Evolutionary conservation across 1,140 invertebrate genomes (phyloP), one percentile per base, ranked within the genome.

Genomic region (Polyergus mexicanus): DNA sequence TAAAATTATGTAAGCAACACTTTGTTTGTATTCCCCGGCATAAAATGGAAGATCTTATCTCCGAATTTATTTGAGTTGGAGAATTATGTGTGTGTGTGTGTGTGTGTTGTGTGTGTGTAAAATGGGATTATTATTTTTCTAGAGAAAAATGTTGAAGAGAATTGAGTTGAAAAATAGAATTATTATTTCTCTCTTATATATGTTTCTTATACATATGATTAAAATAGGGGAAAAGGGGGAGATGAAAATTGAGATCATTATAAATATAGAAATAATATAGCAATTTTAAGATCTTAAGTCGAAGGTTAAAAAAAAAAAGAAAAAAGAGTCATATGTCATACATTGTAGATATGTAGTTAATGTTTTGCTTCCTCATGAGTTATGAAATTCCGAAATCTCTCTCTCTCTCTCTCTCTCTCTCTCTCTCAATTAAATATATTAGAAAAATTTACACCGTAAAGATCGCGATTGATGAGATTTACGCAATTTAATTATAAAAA

Each of bases 31-130:
- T 54, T 51, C 3, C 3, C 11, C 28, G 2, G 11, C 3, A 41
- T 56, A 44, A 81, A 22, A 11, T 51, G n/a, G 25, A 41, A 69
- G 47, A 71, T 71, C 56, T 68, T 44, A 72, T 32, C 51, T 44
- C 11, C 35, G 0, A n/a, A 25, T n/a, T n/a, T 8, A 41, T 32
- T 58, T 71, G 10, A 4, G 8, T 47, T 11, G 41, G 41, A 44
- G 10, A 51, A 51, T 51, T 13, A 13, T 13, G 44, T 47, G 25
- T 28, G 25, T 28, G 25, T 28, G 25, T 28, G 25, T 28, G 25
- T 28, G 25, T 28, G 25, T 28, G 25, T 28, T 28, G 25, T 28
- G 25, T 28, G 25, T 28, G n/a, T 47, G 44, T 44, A 6, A 47
- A 22, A n/a, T 38, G 19, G 19, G 5, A 44, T 68, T 66, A 11